Base-by-base conservation (phyloP, 2,797 vertebrate species). In the Sebastolobus altivelis region DNA sequence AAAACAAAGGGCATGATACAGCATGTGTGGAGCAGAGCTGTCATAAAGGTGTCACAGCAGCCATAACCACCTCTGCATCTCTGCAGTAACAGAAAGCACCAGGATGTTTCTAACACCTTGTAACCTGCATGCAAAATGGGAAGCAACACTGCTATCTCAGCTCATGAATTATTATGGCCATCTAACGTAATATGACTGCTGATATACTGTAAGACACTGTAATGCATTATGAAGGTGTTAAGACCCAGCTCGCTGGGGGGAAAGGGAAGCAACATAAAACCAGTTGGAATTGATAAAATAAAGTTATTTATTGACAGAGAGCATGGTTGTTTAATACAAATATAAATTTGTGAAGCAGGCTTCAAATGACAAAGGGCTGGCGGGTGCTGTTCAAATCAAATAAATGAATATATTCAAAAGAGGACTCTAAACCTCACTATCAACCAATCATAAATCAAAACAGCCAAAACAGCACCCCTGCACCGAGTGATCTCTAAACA, bases 31-130 rank as follows among this genome's bases (percentile, higher is more conserved):
- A 65, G 46, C 52, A 20, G 35, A 46, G 79, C 5, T 79, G 74
- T 73, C 63, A 72, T 67, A 63, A 76, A 80, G 71, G 65, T 72
- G 68, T 65, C 78, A 46, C 29, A 77, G 77, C 72, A 81, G 72
- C 75, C 31, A 78, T 70, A 60, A 80, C 59, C 71, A 68, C 80
- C 68, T 76, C 73, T 80, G 86, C 72, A 73, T 65, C 60, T 65
- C 66, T 13, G 61, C 55, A 20, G 35, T 43, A 58, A 72, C 59
- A 73, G 20, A 77, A 65, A 72, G 67, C 43, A 60, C 46, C 56
- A 5, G 2, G 12, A 58, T 62, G 22, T 22, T 69, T 49, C 49
- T 13, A 29, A 67, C 25, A 71, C 16, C 35, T 62, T 14, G 11
- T 46, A n/a, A 38, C 55, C 61, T 61, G 65, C 37, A 65, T 75